Base-by-base conservation (phyloP, 92 coral and sea anemone genomes). In the Actinostola sp. region DNA sequence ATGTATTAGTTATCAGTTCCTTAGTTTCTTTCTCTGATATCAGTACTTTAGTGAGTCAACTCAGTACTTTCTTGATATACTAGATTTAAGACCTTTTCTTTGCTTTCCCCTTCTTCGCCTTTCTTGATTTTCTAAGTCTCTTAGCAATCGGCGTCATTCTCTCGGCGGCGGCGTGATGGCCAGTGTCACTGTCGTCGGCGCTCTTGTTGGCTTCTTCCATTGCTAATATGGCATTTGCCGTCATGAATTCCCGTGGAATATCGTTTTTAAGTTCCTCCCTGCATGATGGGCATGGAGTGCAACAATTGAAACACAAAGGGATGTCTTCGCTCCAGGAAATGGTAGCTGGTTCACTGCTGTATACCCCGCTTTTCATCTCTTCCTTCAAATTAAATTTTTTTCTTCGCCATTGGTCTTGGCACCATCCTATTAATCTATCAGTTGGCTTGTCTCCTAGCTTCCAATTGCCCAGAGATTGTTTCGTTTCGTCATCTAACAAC, bases 401-500 rank as follows among this genome's bases (percentile, higher is more conserved):
- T 29, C 87, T 44, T 59, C 81, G 43, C 87, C 81, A 82, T 36
- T 82, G 81, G 56, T 82, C 81, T 25, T 73, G 81, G 57, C 81
- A 66, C 77, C 87, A 82, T n/a, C 48, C 71, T 0, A 74, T 58
- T 57, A 82, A 5, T 36, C 35, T 28, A 11, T 61, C 51, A 3
- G 78, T 79, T 9, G 76, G 43, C 30, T n/a, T 34, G 1, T 70
- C 66, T 34, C 84, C 82, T 6, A 32, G n/a, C 39, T 42, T 55
- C 82, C 82, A 78, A 26, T 35, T 26, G 28, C 32, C 58, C 0
- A 52, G 68, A 3, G 71, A 76, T 16, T 25, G 34, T n/a, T 42
- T 39, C 12, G 59, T 69, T 16, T 78, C 70, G 20, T 55, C 58
- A 6, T 16, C 39, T 17, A 26, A 49, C 60, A 68, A 23, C 52